These are phyloP conservation scores for Globia sparganii DNA, from an alignment of 2,888 invertebrate genomes.

Conservation along the genomic window DNA sequence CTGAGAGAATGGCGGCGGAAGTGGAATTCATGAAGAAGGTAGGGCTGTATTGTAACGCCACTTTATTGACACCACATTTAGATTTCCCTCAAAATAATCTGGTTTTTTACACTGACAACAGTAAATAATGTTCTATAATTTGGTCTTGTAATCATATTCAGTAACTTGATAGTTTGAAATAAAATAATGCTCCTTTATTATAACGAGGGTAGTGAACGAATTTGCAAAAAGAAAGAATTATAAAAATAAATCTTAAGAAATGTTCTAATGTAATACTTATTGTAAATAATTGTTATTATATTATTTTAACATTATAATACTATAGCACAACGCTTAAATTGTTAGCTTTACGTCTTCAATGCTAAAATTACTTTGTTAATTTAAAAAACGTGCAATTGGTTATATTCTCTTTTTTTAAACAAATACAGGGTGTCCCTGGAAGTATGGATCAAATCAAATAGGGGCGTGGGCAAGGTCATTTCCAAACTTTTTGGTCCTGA, in stretches of 20 bases:
- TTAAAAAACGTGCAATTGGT: too few relatives aligned
- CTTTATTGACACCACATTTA: neutral
- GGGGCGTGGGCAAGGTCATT: too few relatives aligned
- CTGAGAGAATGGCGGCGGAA: constrained; percentile 92
- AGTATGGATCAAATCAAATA: too few relatives aligned
- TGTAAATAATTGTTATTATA: too few relatives aligned
- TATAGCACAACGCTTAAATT: too few relatives aligned
- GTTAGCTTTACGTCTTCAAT: too few relatives aligned
- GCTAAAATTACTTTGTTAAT: too few relatives aligned
- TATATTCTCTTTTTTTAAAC: too few relatives aligned
- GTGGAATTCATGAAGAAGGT: constrained; percentile 94
- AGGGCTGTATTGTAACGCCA: constrained; percentile 37
- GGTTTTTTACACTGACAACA: neutral
- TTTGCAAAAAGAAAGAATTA: too few relatives aligned
- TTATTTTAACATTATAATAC: too few relatives aligned
- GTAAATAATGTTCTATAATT: neutral
- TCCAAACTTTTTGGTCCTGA: too few relatives aligned
- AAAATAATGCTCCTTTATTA: neutral
- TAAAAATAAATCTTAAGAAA: neutral
- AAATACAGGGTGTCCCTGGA: too few relatives aligned
- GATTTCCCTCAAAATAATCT: neutral
- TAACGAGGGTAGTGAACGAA: neutral
- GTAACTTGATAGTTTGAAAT: neutral
- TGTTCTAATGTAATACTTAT: neutral
- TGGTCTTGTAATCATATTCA: neutral